These are phyloP conservation scores for Drosophila aff. DNA, from an alignment of 1,140 invertebrate species.

Conservation along the genomic window DNA sequence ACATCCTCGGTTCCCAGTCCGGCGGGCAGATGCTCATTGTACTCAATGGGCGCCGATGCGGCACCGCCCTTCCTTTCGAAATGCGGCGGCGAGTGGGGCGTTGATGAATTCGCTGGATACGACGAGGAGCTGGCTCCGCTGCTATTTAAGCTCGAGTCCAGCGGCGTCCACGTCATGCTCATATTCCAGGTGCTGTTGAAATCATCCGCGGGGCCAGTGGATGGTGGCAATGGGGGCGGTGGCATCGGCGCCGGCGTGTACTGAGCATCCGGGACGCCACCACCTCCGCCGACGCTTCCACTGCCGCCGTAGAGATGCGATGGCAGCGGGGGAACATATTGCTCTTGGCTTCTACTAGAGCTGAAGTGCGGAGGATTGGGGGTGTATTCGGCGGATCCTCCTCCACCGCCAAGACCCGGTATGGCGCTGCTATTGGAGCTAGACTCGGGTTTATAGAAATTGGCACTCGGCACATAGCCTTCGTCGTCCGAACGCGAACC, in stretches of 20 bases:
- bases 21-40: slow-evolving; percentile 81
- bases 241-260: slow-evolving; percentile 83
- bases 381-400: slow-evolving; percentile 48
- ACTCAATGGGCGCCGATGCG: slow-evolving; percentile 86
- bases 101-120: slow-evolving; percentile 70
- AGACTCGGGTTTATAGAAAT: slow-evolving; percentile 73
- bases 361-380: slow-evolving; percentile 49
- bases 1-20: slow-evolving; percentile 86
- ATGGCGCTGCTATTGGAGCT: slow-evolving; percentile 49
- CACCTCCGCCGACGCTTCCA: slow-evolving; percentile 6
- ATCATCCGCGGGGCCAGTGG: slow-evolving; percentile 32
- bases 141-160: slow-evolving; percentile 71
- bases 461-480: slow-evolving; percentile 63
- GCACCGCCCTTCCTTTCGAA: slow-evolving; percentile 87
- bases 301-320: slow-evolving; percentile 52
- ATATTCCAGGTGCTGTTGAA: slow-evolving; percentile 82
- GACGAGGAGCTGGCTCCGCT: slow-evolving; percentile 66
- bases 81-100: slow-evolving; percentile 89
- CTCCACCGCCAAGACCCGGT: slow-evolving; percentile 57
- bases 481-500: slow-evolving; percentile 83
- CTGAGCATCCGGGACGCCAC: slow-evolving; percentile 31
- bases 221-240: slow-evolving; percentile 87
- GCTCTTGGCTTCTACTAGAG: slow-evolving; percentile 45
- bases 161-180: slow-evolving; percentile 79
- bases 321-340: slow-evolving; percentile 68